A percentile compares a stretch with the other conserved stretches of the same genome.
phyloP scores from a whole-genome alignment of 2,113 vertebrate species.

The Ictalurus furcatus region DNA sequence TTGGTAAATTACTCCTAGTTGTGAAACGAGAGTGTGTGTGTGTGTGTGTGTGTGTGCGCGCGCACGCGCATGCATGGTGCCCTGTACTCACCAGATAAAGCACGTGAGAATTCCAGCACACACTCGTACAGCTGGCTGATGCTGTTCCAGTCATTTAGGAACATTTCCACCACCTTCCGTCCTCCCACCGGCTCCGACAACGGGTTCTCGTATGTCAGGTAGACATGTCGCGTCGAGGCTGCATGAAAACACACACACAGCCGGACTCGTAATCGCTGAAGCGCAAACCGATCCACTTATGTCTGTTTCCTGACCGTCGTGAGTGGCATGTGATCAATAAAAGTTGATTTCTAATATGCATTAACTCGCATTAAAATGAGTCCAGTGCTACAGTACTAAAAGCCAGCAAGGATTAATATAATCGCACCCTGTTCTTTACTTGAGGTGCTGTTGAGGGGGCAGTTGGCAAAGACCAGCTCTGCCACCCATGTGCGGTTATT shows the following conservation, averaged over 20 bases:
- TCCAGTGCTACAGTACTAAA: background rate
- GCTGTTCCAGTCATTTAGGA: constrained; percentile 96
- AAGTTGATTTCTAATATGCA: background rate
- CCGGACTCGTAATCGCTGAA: background rate
- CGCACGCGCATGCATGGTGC: too few relatives aligned
- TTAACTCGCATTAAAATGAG: background rate
- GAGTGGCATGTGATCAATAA: background rate
- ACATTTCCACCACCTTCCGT: constrained; percentile 97
- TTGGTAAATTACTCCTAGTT: background rate
- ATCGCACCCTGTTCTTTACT: constrained; percentile 90
- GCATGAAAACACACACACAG: constrained; percentile 49
- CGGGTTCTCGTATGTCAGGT: constrained; percentile 94
- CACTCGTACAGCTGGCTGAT: constrained; percentile 95
- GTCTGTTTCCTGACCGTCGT: background rate
- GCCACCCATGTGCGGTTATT: constrained; percentile 98
- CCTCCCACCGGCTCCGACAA: constrained; percentile 95
- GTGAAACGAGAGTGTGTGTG: background rate
- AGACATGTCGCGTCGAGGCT: constrained; percentile 93
- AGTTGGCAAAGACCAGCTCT: constrained; percentile 94
- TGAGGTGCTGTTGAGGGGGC: constrained; percentile 90
- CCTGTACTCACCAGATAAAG: constrained; percentile 80
- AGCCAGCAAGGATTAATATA: background rate
- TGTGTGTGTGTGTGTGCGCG: background rate
- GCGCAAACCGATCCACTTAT: background rate
- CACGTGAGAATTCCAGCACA: constrained; percentile 90